A percentile compares a stretch with the other conserved stretches of the same genome.
Conservation (phyloP, 2,113 vertebrate genomes). For the Nymphicus hollandicus region DNA sequence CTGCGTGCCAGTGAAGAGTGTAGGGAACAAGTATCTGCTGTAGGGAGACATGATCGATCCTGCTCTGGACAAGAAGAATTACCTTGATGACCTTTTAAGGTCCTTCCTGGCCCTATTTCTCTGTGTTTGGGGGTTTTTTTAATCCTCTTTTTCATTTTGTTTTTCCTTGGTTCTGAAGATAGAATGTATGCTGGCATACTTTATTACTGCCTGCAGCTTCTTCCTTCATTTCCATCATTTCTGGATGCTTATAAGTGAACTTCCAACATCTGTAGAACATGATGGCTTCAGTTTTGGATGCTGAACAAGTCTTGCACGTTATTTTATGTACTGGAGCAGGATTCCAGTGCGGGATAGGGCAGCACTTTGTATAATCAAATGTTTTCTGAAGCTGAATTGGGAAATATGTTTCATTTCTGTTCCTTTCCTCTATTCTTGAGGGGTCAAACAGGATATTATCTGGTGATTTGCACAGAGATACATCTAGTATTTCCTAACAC, state of each 20-base stretch:
- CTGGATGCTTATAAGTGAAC: not conserved
- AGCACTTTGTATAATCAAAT: not conserved
- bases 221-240: not conserved
- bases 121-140: rapidly evolving
- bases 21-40: not conserved
- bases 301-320: not conserved
- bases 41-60: not conserved
- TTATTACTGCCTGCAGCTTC: not conserved
- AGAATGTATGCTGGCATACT: not conserved
- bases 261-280: not conserved
- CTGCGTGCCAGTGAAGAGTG: not conserved
- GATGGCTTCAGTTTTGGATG: constrained; percentile 10
- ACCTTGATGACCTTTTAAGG: not conserved
- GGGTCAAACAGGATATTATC: not conserved
- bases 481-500: not conserved
- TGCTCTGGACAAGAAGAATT: not conserved
- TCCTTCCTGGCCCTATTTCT: not conserved
- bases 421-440: not conserved
- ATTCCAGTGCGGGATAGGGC: not conserved
- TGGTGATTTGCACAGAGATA: not conserved
- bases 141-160: not conserved
- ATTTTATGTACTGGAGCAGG: constrained; percentile 3
- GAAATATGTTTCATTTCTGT: not conserved
- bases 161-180: not conserved
- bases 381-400: not conserved